Base-by-base conservation (phyloP, 2,797 vertebrate species). In the Acridotheres tristis region DNA sequence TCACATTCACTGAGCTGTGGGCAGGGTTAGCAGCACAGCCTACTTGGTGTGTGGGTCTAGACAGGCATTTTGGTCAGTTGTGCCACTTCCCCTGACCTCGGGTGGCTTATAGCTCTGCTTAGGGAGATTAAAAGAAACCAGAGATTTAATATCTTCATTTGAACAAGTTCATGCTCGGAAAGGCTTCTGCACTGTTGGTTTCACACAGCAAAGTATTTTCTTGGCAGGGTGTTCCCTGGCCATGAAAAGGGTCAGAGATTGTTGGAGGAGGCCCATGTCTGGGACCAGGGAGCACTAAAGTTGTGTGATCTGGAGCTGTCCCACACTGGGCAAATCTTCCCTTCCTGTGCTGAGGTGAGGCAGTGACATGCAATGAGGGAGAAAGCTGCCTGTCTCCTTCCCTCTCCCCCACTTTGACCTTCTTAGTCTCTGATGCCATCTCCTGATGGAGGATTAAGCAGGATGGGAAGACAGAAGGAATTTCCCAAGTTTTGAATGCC, bases 401-500 rank as follows among this genome's bases (percentile, higher is more conserved):
- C 29, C 21, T 87, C 38, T 92, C 43, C 32, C 54, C 21, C 32
- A 61, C 1, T 21, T 5, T 77, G 88, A 63, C 54, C 65, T 88
- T 51, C 40, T 80, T 76, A 89, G 34, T 48, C 48, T 89, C 48
- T 72, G 47, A 59, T 57, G 50, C 66, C 66, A 45, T 73, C 16
- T 71, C 43, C 38, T 83, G 47, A 67, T 45, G 32, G 62, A 89
- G 43, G 75, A 85, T 85, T 94, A 85, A 57, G 63, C 90, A 88
- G 67, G 45, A 92, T 74, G 63, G 87, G 81, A 82, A 79, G 66
- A 54, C 15, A 47, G 82, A 88, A 88, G 69, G 74, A 90, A 93
- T 93, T 91, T 89, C 75, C 62, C 50, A 72, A 72, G 48, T 75
- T 94, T 75, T 59, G 53, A 87, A 78, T 55, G 57, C 51, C 42